These are phyloP conservation scores for Gallinago nigripennis DNA, from an alignment of 2,797 vertebrate genomes.

Conservation along the genomic window DNA sequence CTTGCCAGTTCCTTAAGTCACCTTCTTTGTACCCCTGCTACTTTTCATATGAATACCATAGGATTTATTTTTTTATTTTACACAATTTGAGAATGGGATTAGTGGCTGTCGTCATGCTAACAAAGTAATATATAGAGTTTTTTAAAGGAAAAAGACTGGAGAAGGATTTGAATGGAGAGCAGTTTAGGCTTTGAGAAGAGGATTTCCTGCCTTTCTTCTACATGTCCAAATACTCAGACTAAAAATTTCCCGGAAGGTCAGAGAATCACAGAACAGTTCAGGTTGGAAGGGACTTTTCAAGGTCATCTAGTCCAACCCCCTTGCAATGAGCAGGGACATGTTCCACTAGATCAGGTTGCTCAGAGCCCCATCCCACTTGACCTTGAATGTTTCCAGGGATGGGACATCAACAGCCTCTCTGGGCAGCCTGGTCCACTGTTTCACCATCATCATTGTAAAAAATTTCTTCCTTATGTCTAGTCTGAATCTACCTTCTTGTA, in stretches of 20 bases:
- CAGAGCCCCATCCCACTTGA: neutral
- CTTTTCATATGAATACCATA: fast-evolving
- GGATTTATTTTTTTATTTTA: neutral
- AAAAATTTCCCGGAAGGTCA: neutral
- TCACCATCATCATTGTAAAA: neutral
- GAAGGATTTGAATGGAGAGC: neutral
- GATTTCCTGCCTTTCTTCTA: neutral
- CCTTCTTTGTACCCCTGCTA: neutral
- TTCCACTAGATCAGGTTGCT: neutral
- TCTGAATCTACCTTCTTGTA: neutral
- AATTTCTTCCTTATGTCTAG: neutral
- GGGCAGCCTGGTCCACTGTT: neutral
- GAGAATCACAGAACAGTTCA: neutral
- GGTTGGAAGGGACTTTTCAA: neutral
- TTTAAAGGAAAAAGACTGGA: neutral
- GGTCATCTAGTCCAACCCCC: neutral
- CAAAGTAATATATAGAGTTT: neutral
- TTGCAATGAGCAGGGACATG: neutral
- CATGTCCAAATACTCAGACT: neutral
- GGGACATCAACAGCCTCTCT: neutral
- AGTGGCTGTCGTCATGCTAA: fast-evolving
- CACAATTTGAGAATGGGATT: fast-evolving
- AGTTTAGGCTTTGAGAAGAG: neutral
- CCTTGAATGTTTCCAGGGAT: neutral
- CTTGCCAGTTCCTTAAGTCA: too few relatives aligned